Evolutionary conservation across 2,888 invertebrate genomes (phyloP), one percentile per base, ranked within the genome.

Genomic region (Odontocolon sp.): DNA sequence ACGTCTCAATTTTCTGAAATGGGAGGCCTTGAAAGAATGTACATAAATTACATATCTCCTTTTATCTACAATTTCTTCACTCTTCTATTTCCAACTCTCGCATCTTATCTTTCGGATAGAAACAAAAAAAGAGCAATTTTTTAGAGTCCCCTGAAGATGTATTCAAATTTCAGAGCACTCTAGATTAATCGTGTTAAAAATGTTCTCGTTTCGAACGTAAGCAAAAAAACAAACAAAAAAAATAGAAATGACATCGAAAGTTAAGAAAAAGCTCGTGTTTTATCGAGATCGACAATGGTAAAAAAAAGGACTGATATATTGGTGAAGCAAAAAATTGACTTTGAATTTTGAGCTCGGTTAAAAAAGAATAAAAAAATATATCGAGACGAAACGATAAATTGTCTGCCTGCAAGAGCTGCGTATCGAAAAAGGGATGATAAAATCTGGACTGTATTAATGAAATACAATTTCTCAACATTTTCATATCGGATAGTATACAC

Each of bases 401-500:
- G 63, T 71, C 26, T 54, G 70, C 56, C 57, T 67, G 74, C 52
- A 59, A 74, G 78, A 75, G 61, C 63, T 74, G 74, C 63, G 36
- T 67, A 63, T 67, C 78, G 61, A 66, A 6, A 28, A 68, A 40
- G 50, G 23, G 47, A 45, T 54, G 52, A 4, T 21, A 54, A 9
- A 28, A 14, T 23, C 5, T 69, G 72, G 73, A 76, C 75, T 75
- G 75, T 79, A 79, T 81, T 73, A 72, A 78, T 59, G 74, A 73
- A 66, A 74, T 78, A 77, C 72, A 14, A 81, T 83, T 82, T 85
- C 80, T 83, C 77, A 78, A 57, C 81, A 82, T 84, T 83, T 82
- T 84, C 81, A 83, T 81, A 82, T 84, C 77, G 79, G 80, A 82
- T 82, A 81, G 80, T 85, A 82, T 77, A 84, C 73, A 78, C 73